phyloP scores from a whole-genome alignment of 2,113 vertebrate species.

The Pseudonaja textilis region DNA sequence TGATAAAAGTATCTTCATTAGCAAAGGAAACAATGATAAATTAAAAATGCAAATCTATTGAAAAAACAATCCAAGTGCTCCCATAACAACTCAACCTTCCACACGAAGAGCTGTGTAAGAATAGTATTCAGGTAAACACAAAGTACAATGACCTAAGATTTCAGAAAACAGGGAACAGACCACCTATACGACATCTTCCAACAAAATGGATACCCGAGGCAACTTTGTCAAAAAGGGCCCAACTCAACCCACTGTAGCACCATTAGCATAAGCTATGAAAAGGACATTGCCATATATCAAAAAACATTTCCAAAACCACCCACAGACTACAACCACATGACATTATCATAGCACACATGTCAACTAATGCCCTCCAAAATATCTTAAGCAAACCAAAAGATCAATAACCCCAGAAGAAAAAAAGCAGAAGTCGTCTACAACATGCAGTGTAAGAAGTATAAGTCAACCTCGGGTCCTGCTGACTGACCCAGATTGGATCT shows the following conservation, averaged over 20 bases:
- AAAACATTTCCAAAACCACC: not conserved
- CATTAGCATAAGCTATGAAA: not conserved
- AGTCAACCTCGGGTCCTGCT: too few relatives aligned
- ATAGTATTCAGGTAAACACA: not conserved
- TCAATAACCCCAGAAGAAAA: not conserved
- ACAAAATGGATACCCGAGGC: not conserved
- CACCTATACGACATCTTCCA: too few relatives aligned
- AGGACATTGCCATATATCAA: not conserved
- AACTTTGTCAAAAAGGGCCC: not conserved
- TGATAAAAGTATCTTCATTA: not conserved
- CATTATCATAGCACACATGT: not conserved
- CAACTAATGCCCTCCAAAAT: not conserved
- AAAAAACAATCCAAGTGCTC: not conserved
- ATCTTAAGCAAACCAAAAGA: not conserved
- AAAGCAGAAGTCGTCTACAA: not conserved
- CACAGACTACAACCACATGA: not conserved
- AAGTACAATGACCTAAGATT: not conserved
- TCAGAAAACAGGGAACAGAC: not conserved
- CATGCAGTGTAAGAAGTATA: not conserved
- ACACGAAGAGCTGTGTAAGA: not conserved
- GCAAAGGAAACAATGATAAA: not conserved
- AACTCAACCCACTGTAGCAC: not conserved
- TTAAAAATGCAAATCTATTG: not conserved
- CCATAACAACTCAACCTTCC: not conserved
- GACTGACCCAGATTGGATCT: too few relatives aligned